Evolutionary conservation across 2,888 invertebrate species (phyloP), one percentile per base, ranked within the genome.

Genomic region (Rugalucina vietnamica): DNA sequence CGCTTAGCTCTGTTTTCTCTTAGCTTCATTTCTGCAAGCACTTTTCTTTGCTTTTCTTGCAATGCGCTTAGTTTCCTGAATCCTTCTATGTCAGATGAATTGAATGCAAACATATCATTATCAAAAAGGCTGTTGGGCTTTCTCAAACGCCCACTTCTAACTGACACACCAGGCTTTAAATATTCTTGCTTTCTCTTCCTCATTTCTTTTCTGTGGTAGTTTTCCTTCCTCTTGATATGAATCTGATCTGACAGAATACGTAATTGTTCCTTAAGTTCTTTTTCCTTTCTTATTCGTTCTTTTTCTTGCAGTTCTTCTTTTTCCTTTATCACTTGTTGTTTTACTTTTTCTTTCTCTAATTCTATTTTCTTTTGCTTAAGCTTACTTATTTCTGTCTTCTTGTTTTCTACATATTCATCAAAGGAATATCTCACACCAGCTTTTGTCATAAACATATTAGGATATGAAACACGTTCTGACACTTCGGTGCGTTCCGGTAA

Each of bases 71-170:
- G 21, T 34, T 65, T 65, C 21, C 34, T 65, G 21, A 34, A 65
- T 1, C 65, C 65, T 4, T 29, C 10, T 21, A 65, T 65, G 29
- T 65, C 36, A n/a, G 36, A 34, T n/a, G 18, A 8, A 36, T 54
- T 57, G 4, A 37, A 50, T 54, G 36, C 36, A 32, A 54, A 50
- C 49, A 80, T 80, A 69, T 24, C 43, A 36, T 60, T 73, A 49
- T 27, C 27, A n/a, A 75, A 21, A 18, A 73, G 57, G 27, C 69
- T 14, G 37, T 76, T 84, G 1, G 49, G 65, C 34, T 84, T 86
- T 18, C 81, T 71, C n/a, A 86, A 76, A 10, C 86, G 65, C 0
- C 86, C 86, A 71, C 81, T 83, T 4, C 34, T 76, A 4, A 79
- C 79, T 5, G 81, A 81, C 1, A 79, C 83, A 24, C 71, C 70